Conservation (phyloP, 2,888 invertebrate genomes). For the Coleophora flavipennella region DNA sequence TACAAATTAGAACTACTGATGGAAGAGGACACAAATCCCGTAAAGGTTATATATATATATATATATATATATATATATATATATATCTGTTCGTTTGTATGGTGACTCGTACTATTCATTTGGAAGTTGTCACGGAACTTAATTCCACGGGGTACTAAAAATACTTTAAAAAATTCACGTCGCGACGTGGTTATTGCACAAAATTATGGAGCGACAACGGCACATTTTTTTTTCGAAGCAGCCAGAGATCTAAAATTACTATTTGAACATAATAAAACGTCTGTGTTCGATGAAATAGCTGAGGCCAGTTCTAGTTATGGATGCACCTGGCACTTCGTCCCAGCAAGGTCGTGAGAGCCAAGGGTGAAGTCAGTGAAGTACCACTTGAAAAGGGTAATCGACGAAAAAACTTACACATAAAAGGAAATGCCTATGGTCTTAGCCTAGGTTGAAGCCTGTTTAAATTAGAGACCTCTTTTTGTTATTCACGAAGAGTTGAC, state of each 20-base stretch:
- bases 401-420: conserved; percentile 6
- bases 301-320: too few relatives aligned
- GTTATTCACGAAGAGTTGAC: neutral
- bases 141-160: neutral
- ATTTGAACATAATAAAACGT: too few relatives aligned
- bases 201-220: conserved; percentile 1
- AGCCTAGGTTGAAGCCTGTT: conserved; percentile 3
- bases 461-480: conserved; percentile 6
- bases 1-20: conserved; percentile 5
- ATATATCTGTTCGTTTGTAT: conserved; percentile 5
- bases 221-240: neutral
- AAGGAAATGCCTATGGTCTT: conserved; percentile 7
- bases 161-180: neutral
- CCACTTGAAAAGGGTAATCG: too few relatives aligned
- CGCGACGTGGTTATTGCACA: neutral
- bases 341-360: too few relatives aligned
- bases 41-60: too few relatives aligned
- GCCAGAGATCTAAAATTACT: too few relatives aligned
- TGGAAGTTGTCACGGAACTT: neutral
- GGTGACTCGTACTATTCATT: neutral
- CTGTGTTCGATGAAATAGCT: too few relatives aligned
- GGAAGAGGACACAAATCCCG: conserved; percentile 6
- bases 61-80: too few relatives aligned
- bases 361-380: too few relatives aligned
- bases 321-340: too few relatives aligned